Evolutionary conservation across 2,797 vertebrate species (phyloP), one percentile per base, ranked within the genome.

Genomic region (Macropus fuliginosus): DNA sequence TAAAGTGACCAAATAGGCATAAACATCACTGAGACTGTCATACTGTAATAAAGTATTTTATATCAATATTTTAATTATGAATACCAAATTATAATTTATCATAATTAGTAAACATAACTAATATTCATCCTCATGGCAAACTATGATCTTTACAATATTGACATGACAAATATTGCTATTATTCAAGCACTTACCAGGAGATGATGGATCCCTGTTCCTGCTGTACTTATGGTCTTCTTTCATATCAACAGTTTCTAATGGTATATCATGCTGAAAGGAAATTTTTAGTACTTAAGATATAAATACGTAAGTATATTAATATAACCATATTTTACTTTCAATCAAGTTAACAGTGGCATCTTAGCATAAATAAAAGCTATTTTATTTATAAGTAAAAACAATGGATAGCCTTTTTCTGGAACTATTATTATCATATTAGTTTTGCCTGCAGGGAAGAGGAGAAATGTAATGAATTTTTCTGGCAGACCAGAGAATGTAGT

Each of bases 241-340:
- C 55, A 94, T 12, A 74, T 24, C 92, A 94, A 95, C 98, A 62
- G 96, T 95, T 0, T 98, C 97, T 92, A 94, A 6, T 94, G 90
- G 34, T 13, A 98, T 95, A 89, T 98, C 98, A 96, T 91, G 98
- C 99, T 99, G 98, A 91, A 99, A 98, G 66, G 91, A 95, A 3
- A 97, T 1, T 96, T 93, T 94, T 66, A 95, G 94, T 12, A 97
- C 9, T 87, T 46, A 98, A 34, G 91, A 97, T 29, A 94, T 1
- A 95, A 98, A 97, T 90, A 74, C 91, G 56, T 1, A 95, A 93
- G 31, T 62, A 59, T 31, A 34, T 14, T 40, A 40, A 40, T n/a
- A 40, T 46, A 29, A 94, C 62, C 52, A 56, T 24, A 93, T 92
- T 95, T 90, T 66, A 97, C 92, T 81, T 93, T 91, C 89, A 92